A percentile compares a stretch with the other conserved stretches of the same genome.
Evolutionary conservation across 1,140 invertebrate genomes (phyloP).

Genomic region (Drusus annulatus): DNA sequence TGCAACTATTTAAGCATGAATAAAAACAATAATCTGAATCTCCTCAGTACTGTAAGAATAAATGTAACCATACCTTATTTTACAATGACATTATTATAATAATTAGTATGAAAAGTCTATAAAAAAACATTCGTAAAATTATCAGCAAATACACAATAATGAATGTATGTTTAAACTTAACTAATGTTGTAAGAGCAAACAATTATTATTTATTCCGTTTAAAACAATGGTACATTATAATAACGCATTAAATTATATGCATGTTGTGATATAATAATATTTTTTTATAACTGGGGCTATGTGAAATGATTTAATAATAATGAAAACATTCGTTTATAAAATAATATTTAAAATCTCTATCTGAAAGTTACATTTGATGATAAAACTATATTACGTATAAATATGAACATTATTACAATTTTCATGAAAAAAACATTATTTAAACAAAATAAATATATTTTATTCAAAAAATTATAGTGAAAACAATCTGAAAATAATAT

Average conservation of each 20-base stretch:
- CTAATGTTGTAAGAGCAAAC: not conserved
- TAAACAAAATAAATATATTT: not conserved
- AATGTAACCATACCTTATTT: not conserved
- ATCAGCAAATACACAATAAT: constrained; percentile 13
- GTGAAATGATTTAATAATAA: not conserved
- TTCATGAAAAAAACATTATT: not conserved
- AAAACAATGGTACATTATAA: not conserved
- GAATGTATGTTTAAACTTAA: constrained; percentile 9
- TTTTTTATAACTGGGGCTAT: not conserved
- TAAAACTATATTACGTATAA: not conserved
- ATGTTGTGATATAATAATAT: not conserved
- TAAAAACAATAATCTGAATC: not conserved
- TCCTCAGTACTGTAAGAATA: not conserved
- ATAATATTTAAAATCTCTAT: not conserved
- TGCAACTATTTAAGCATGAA: not conserved
- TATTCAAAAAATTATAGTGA: not conserved
- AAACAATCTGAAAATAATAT: not conserved
- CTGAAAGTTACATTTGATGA: not conserved
- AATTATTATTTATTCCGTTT: not conserved
- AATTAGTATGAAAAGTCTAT: not conserved
- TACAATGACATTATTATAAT: not conserved
- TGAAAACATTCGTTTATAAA: not conserved
- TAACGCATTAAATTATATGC: not conserved
- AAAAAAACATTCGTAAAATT: constrained; percentile 17
- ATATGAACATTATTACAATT: constrained; percentile 5